phyloP scores from a whole-genome alignment of 2,797 vertebrate species.

The Hydrocynus forskahlii region DNA sequence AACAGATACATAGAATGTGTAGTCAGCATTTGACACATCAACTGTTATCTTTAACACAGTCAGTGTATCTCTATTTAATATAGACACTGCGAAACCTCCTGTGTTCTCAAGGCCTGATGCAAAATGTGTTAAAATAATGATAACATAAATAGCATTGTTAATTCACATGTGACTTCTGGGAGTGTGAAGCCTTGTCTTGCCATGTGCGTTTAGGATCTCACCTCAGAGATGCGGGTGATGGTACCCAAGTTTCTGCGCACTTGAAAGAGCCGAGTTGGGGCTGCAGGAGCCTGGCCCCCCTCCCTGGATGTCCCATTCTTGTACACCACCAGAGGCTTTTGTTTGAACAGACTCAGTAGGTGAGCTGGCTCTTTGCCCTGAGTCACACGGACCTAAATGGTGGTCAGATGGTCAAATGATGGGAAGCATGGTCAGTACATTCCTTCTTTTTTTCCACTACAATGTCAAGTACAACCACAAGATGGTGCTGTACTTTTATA shows the following conservation, averaged over 20 bases:
- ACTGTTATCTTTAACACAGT: too few species aligned
- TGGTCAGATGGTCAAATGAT: not conserved
- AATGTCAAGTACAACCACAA: constrained; percentile 27
- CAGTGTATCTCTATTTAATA: too few species aligned
- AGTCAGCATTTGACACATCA: too few species aligned
- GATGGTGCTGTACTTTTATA: constrained; percentile 12
- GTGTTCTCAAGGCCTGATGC: too few species aligned
- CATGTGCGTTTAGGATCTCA: constrained; percentile 57
- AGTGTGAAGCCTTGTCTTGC: not conserved
- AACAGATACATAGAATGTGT: not conserved
- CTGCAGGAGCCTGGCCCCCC: constrained; percentile 73
- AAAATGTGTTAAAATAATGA: too few species aligned
- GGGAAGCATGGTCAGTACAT: not conserved
- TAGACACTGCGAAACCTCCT: too few species aligned
- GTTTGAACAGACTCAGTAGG: constrained; percentile 88
- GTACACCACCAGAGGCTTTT: constrained; percentile 86
- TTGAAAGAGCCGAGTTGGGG: constrained; percentile 84
- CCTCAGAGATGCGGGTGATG: constrained; percentile 89
- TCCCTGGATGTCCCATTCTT: constrained; percentile 86
- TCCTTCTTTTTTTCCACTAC: not conserved
- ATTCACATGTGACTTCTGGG: not conserved
- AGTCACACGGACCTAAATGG: constrained; percentile 82
- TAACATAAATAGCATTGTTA: not conserved
- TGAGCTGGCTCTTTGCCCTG: constrained; percentile 92
- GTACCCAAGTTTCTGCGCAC: constrained; percentile 84